Evolutionary conservation across 2,797 vertebrate genomes (phyloP).

Genomic region (Amblyraja radiata): DNA sequence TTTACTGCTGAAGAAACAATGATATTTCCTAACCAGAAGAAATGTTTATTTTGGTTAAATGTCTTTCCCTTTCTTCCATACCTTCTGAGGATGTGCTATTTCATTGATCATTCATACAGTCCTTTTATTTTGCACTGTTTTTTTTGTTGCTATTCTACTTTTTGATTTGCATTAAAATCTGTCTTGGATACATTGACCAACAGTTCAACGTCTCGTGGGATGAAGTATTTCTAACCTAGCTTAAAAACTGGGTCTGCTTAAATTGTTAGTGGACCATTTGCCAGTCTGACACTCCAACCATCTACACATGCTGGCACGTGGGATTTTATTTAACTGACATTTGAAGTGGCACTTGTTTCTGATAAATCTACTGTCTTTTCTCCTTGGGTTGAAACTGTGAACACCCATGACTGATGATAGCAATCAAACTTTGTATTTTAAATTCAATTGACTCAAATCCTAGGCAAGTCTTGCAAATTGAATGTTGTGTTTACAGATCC

Average conservation of each 20-base stretch:
- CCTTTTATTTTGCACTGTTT: not conserved
- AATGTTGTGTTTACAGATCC: not conserved
- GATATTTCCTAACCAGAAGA: not conserved
- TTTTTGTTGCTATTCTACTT: not conserved
- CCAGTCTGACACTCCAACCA: not conserved
- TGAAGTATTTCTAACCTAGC: not conserved
- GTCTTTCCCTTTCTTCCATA: not conserved
- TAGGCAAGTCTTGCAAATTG: not conserved
- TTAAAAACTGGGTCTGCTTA: not conserved
- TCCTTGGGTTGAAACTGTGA: not conserved
- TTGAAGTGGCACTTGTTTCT: not conserved
- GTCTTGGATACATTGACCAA: not conserved
- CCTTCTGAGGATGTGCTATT: not conserved
- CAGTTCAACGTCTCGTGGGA: not conserved
- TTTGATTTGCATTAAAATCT: not conserved
- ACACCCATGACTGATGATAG: not conserved
- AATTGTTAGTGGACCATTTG: not conserved
- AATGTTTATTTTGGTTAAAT: not conserved
- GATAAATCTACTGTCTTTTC: not conserved
- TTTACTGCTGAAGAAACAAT: not conserved
- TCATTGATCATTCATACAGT: not conserved
- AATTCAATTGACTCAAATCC: not conserved
- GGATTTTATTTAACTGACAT: not conserved
- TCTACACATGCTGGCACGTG: not conserved
- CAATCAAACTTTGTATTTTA: not conserved